A percentile compares a stretch with the other conserved stretches of the same genome.
Evolutionary conservation across 2,113 vertebrate species (phyloP).

Genomic region (Toxotes jaculatrix): DNA sequence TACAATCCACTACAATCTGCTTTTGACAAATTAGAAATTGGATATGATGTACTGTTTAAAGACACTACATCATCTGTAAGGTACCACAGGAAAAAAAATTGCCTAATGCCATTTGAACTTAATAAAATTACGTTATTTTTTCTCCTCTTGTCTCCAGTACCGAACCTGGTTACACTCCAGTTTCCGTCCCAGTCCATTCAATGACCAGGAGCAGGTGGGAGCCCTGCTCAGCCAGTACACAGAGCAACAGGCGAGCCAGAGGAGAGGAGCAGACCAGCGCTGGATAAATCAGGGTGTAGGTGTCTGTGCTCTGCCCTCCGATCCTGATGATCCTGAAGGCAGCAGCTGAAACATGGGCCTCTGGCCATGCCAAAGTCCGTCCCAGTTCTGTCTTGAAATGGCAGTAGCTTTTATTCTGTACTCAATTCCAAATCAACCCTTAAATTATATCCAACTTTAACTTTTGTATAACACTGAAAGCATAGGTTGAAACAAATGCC

Average conservation of each 20-base stretch:
- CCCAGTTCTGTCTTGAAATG: conserved; percentile 15
- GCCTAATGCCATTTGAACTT: not conserved
- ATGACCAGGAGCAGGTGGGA: conserved; percentile 87
- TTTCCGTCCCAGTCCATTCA: conserved; percentile 84
- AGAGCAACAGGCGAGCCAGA: conserved; percentile 78
- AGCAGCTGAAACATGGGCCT: conserved; percentile 75
- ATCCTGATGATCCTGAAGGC: conserved; percentile 61
- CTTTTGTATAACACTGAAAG: conserved; percentile 38
- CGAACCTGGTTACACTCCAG: conserved; percentile 84
- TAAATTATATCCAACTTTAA: conserved; percentile 12
- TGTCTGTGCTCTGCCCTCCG: conserved; percentile 62
- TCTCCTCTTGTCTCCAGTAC: conserved; percentile 80
- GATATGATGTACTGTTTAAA: not conserved
- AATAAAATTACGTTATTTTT: not conserved
- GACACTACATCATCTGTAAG: not conserved
- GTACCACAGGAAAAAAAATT: too few species aligned
- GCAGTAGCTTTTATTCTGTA: conserved; percentile 28
- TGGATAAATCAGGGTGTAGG: conserved; percentile 54
- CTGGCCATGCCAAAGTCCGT: conserved; percentile 13
- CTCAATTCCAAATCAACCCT: conserved; percentile 50
- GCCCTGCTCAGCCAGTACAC: conserved; percentile 81
- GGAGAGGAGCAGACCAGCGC: conserved; percentile 60
- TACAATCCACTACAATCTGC: too few species aligned
- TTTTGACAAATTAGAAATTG: not conserved
- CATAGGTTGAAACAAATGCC: not conserved